Conservation (phyloP, 2,888 invertebrate genomes). For the Ormyrus labotus region DNA sequence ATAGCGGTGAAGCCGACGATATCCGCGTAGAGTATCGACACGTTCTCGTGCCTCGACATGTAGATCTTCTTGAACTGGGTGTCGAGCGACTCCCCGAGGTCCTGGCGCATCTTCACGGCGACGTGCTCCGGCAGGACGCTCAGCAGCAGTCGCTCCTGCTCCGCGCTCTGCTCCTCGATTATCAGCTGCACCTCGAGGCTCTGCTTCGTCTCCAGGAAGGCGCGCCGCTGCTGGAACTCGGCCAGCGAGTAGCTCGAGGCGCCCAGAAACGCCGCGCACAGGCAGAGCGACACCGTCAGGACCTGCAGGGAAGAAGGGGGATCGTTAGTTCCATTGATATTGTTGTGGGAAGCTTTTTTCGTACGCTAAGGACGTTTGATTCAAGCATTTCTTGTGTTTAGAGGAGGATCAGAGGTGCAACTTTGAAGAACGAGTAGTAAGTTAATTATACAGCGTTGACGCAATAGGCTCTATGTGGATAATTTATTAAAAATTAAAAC, state of each 20-base stretch:
- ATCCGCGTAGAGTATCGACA: constrained; percentile 98
- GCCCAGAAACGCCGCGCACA: constrained; percentile 85
- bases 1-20: constrained; percentile 98
- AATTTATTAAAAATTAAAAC: too few species aligned
- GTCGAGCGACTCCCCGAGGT: constrained; percentile 89
- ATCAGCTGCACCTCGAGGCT: constrained; percentile 94
- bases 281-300: constrained; percentile 68
- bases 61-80: constrained; percentile 98
- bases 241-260: constrained; percentile 84
- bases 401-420: too few species aligned
- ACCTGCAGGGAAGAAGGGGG: constrained; percentile 59
- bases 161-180: constrained; percentile 94
- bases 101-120: constrained; percentile 96
- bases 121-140: constrained; percentile 97
- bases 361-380: background rate
- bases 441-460: too few species aligned
- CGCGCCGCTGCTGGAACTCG: constrained; percentile 91
- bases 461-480: too few species aligned
- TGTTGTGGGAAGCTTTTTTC: background rate
- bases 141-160: constrained; percentile 93
- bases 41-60: constrained; percentile 97
- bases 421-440: too few species aligned
- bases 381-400: too few species aligned
- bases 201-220: constrained; percentile 93
- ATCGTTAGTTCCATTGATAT: background rate